phyloP scores from a whole-genome alignment of 2,888 invertebrate genomes.

The Nasonia oneida region DNA sequence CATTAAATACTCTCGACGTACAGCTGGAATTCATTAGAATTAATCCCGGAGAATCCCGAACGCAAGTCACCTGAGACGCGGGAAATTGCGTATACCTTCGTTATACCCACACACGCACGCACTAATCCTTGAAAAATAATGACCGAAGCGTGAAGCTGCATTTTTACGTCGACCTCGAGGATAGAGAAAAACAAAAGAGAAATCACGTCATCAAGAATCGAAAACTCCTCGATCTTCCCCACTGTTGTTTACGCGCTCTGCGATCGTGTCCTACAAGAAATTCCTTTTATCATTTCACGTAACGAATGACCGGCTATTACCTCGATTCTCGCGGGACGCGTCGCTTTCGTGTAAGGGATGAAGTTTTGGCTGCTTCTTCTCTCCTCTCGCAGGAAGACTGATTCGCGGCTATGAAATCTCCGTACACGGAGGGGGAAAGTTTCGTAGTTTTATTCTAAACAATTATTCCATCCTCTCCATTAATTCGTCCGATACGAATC shows the following conservation, averaged over 20 bases:
- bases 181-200: not conserved
- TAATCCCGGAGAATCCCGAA: not conserved
- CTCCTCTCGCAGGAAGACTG: not conserved
- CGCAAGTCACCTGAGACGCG: not conserved
- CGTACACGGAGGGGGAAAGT: not conserved
- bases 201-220: not conserved
- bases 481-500: conserved; percentile 43
- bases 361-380: conserved; percentile 17
- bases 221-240: not conserved
- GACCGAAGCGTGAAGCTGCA: conserved; percentile 8
- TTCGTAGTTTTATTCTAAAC: not conserved
- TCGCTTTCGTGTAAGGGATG: conserved; percentile 30
- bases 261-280: conserved; percentile 33
- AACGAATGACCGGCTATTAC: conserved; percentile 33
- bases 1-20: not conserved
- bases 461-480: not conserved
- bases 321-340: not conserved
- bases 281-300: conserved; percentile 45
- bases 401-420: conserved; percentile 34
- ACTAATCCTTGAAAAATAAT: conserved; percentile 11
- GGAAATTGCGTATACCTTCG: not conserved
- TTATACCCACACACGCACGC: not conserved
- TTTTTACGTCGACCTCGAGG: not conserved
- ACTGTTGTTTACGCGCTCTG: not conserved
- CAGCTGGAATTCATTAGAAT: not conserved